Conservation (phyloP, 2,113 vertebrate genomes). For the Tauraco erythrolophus region DNA sequence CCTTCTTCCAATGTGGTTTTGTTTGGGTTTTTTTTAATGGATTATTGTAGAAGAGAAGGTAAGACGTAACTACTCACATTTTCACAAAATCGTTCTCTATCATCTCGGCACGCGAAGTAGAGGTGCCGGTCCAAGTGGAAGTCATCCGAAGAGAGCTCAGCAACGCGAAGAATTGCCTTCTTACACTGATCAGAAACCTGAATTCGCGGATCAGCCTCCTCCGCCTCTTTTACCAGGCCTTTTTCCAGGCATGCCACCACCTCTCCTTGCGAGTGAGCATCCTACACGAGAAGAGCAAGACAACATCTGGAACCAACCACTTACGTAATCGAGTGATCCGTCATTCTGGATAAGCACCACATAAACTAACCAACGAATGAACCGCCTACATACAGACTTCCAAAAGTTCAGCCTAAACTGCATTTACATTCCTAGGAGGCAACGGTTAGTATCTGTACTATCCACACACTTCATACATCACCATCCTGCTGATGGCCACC, state of each 20-base stretch:
- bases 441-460: not conserved
- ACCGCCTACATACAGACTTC: not conserved
- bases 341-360: not conserved
- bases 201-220: slow-evolving; percentile 79
- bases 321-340: not conserved
- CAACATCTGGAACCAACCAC: not conserved
- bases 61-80: slow-evolving; percentile 80
- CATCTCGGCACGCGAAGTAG: slow-evolving; percentile 93
- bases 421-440: not conserved
- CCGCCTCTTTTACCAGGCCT: slow-evolving; percentile 89
- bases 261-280: slow-evolving; percentile 94
- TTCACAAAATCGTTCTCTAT: slow-evolving; percentile 95
- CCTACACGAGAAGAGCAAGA: slow-evolving; percentile 72
- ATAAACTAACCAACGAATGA: not conserved
- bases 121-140: slow-evolving; percentile 96
- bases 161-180: slow-evolving; percentile 94
- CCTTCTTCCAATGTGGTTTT: not conserved
- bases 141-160: slow-evolving; percentile 93
- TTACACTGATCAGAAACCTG: slow-evolving; percentile 90
- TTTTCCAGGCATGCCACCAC: slow-evolving; percentile 96
- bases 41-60: not conserved
- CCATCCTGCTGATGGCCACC: not conserved
- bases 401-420: not conserved
- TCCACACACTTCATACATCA: not conserved
- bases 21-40: not conserved